phyloP scores from a whole-genome alignment of 2,113 vertebrate species.

The Ivindomyrus marchei region DNA sequence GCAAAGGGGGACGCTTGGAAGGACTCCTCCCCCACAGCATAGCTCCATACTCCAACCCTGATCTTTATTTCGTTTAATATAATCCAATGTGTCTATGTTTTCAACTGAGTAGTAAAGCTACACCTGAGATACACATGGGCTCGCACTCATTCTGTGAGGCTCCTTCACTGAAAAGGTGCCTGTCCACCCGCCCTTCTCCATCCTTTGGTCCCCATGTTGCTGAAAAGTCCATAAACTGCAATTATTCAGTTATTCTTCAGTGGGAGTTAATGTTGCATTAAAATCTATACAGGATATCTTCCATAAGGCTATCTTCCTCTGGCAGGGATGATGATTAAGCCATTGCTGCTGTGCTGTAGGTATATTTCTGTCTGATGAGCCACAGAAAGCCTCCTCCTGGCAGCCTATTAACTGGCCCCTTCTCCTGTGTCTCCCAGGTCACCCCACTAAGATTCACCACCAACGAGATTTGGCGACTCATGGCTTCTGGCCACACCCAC shows the following conservation, averaged over 20 bases:
- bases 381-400: not conserved
- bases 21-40: not conserved
- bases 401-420: slow-evolving; percentile 17
- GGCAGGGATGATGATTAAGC: not conserved
- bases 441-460: slow-evolving; percentile 24
- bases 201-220: not conserved
- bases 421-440: slow-evolving; percentile 1
- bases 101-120: not conserved
- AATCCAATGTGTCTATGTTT: not conserved
- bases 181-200: not conserved
- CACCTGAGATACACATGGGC: not conserved
- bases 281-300: not conserved
- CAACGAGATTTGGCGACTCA: slow-evolving; percentile 15
- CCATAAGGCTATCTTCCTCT: not conserved
- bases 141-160: not conserved
- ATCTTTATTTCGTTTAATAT: not conserved
- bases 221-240: not conserved
- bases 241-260: not conserved
- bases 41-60: not conserved
- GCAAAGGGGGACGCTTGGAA: not conserved
- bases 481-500: slow-evolving; percentile 15
- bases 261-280: not conserved
- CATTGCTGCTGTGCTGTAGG: not conserved
- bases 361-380: slow-evolving; percentile 4
- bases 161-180: not conserved